A percentile compares a stretch with the other conserved stretches of the same genome.
phyloP scores from a whole-genome alignment of 2,888 invertebrate genomes.

The Platerodrilus igneus region DNA sequence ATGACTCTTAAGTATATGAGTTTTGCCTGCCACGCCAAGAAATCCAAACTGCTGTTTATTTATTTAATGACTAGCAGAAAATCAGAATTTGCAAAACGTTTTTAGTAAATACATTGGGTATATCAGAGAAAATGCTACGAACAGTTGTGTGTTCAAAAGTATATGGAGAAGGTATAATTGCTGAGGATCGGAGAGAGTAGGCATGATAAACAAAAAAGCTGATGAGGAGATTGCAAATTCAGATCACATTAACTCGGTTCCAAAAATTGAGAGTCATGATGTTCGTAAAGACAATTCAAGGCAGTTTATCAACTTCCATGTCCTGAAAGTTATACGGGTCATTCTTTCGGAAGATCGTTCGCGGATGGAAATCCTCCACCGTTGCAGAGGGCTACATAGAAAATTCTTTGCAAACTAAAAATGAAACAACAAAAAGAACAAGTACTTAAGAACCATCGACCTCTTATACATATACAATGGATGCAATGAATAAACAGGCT shows the following conservation, averaged over 20 bases:
- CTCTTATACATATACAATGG: too few species aligned
- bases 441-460: too few species aligned
- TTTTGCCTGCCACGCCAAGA: background rate
- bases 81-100: constrained; percentile 14
- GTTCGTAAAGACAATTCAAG: constrained; percentile 30
- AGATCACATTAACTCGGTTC: constrained; percentile 33
- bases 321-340: too few species aligned
- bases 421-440: too few species aligned
- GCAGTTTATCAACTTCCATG: constrained; percentile 22
- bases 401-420: too few species aligned
- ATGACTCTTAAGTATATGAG: background rate
- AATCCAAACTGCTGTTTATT: constrained; percentile 6
- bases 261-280: constrained; percentile 35
- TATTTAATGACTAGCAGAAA: constrained; percentile 11
- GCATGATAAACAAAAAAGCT: constrained; percentile 29
- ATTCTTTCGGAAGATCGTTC: too few species aligned
- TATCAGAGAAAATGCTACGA: constrained; percentile 1
- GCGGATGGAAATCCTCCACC: too few species aligned
- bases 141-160: constrained; percentile 18
- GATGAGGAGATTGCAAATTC: constrained; percentile 29
- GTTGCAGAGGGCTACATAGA: too few species aligned
- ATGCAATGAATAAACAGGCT: too few species aligned
- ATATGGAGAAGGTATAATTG: constrained; percentile 25
- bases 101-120: constrained; percentile 2
- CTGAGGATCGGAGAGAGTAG: constrained; percentile 30